Evolutionary conservation across 2,888 invertebrate species (phyloP).

Genomic region (Phengaris alcon): DNA sequence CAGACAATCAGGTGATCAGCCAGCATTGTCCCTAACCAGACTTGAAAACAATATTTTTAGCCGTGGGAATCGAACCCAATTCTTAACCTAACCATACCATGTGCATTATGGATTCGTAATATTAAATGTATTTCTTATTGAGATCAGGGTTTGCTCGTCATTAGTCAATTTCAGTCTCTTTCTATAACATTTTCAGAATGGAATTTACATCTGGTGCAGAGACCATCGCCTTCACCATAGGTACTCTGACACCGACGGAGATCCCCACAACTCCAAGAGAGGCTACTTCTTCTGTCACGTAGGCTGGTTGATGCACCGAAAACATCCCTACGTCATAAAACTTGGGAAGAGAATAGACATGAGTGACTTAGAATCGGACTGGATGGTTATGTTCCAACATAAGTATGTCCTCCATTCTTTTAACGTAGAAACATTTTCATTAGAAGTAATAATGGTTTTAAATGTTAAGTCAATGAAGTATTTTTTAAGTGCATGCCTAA

Average conservation of each 20-base stretch:
- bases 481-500: neutral
- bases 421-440: neutral
- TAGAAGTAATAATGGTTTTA: neutral
- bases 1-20: too few relatives aligned
- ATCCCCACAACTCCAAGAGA: slow-evolving; percentile 88
- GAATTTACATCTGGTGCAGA: slow-evolving; percentile 86
- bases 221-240: slow-evolving; percentile 91
- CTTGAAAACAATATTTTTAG: too few relatives aligned
- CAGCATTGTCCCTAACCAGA: too few relatives aligned
- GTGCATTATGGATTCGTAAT: too few relatives aligned
- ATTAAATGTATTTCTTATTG: too few relatives aligned
- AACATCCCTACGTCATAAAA: slow-evolving; percentile 86
- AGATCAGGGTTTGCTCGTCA: too few relatives aligned
- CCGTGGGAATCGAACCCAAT: too few relatives aligned
- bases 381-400: slow-evolving; percentile 86
- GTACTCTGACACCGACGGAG: slow-evolving; percentile 83
- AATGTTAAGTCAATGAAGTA: neutral
- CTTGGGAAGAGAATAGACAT: slow-evolving; percentile 85
- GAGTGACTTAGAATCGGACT: slow-evolving; percentile 86
- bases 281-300: slow-evolving; percentile 94
- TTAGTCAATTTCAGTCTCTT: neutral
- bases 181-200: slow-evolving; percentile 76
- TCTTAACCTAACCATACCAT: too few relatives aligned
- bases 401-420: slow-evolving; percentile 70
- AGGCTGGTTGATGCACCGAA: slow-evolving; percentile 89